Base-by-base conservation (phyloP, 2,888 invertebrate species). In the Ophion costatus region DNA sequence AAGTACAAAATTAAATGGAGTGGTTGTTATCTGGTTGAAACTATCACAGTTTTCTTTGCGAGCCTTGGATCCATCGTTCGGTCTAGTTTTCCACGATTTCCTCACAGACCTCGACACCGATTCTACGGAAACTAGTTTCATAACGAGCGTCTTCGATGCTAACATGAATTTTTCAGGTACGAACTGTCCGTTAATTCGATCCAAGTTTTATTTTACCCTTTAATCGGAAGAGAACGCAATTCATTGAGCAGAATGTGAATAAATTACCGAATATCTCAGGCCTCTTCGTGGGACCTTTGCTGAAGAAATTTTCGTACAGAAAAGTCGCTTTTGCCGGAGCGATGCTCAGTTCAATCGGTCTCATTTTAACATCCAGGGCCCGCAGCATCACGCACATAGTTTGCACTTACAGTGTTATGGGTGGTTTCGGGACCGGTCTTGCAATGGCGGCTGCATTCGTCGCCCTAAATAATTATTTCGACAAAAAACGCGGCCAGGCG, bases 41-140 rank as follows among this genome's bases (percentile, higher is more conserved):
- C 10, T 4, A 64, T 20, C 10, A 51, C 94, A 97, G 97, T 95
- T 97, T 92, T 97, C 97, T 85, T 96, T 97, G 73, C 95, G 97
- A 91, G 96, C 97, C 33, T 95, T 97, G 90, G 97, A 97, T 93
- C 97, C 97, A 77, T 97, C 97, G 1, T 97, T 97, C 91, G 97
- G 97, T 67, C 94, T 97, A 75, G 95, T 97, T n/a, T 97, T 97
- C 92, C 96, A 96, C 89, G 97, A 97, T 92, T 94, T 96, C 57
- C 94, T 97, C 77, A 94, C 94, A 80, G 96, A 96, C 82, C 94
- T 97, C 51, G 94, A 95, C n/a, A 96, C 97, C 70, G 96, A 96
- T 88, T 97, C 97, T 1, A 97, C 97, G 0, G 96, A 97, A 64
- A 96, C 97, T 0, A 96, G 97, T 5, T 94, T 97, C 77, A 97